Evolutionary conservation across 2,888 invertebrate species (phyloP), one percentile per base, ranked within the genome.

Genomic region (Melolontha melolontha): DNA sequence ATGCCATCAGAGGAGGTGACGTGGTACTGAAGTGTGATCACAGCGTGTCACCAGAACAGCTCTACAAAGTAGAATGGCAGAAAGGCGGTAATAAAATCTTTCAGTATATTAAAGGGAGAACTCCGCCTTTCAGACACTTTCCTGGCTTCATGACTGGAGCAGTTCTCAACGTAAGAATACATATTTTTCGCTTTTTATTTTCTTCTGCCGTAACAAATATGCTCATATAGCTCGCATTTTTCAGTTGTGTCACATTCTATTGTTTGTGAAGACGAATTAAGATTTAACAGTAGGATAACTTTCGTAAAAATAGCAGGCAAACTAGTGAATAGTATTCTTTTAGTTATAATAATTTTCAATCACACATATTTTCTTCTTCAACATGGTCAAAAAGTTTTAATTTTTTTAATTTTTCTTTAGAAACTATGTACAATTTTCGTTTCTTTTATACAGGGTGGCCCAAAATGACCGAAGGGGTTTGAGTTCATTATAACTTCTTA

Each of bases 31-130:
- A 88, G 79, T 94, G 93, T 85, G 87, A 89, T 71, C 92, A 93
- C 85, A 91, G 90, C 83, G 91, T 93, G 68, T 87, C 88, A 54
- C 88, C 89, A 50, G 90, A 91, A 78, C 87, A 91, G 75, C 87
- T 93, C 66, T 91, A 92, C 85, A 93, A 93, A 84, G 92, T 93
- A 75, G 92, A 91, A 81, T 91, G 91, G 87, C 86, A 89, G 64
- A 88, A 90, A 74, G 88, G 86, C 75, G 88, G 88, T 75, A 87
- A 87, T 79, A 93, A 92, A 85, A 90, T 93, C 85, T 92, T 93
- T 83, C 92, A 92, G 84, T 93, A 90, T 82, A 90, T 93, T 80
- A 90, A 89, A 78, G 91, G 91, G 74, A 86, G 93, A 70, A 91
- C 87, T 80, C 92, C 92, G 74, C 92, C 93, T 65, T 92, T 90